A percentile compares a stretch with the other conserved stretches of the same genome.
These are phyloP conservation scores for Hypothenemus hampei DNA, from an alignment of 1,140 invertebrate species.

Conservation along the genomic window DNA sequence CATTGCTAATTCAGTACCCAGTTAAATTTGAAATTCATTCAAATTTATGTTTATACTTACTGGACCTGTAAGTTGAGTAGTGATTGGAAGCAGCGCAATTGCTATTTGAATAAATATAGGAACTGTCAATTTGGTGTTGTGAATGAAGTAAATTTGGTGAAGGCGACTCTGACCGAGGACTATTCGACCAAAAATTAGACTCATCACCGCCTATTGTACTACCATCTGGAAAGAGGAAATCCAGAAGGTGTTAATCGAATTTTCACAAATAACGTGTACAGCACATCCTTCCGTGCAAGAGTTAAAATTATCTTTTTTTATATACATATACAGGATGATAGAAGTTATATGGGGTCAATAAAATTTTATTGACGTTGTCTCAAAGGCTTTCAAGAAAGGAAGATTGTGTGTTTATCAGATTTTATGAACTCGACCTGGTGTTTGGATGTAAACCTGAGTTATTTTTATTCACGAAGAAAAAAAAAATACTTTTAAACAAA, in stretches of 20 bases:
- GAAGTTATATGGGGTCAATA: conserved; percentile 15
- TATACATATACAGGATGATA: conserved; percentile 15
- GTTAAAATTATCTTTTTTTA: conserved; percentile 15
- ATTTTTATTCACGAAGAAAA: conserved; percentile 21
- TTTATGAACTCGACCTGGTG: conserved; percentile 22
- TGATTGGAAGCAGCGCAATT: conserved; percentile 31
- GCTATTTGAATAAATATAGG: conserved; percentile 38
- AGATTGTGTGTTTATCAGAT: conserved; percentile 27
- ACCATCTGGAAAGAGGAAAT: conserved; percentile 34
- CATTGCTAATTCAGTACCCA: not conserved
- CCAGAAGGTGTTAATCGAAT: not conserved
- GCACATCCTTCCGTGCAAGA: not conserved
- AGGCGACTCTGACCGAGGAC: conserved; percentile 41
- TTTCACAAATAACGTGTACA: not conserved
- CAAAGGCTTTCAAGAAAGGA: conserved; percentile 12
- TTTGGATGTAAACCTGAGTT: conserved; percentile 15
- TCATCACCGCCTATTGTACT: conserved; percentile 38
- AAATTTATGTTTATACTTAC: conserved; percentile 28
- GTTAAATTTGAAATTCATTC: not conserved
- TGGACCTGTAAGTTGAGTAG: conserved; percentile 35
- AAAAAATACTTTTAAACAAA: conserved; percentile 22
- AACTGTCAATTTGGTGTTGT: conserved; percentile 33
- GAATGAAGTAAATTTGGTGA: conserved; percentile 33
- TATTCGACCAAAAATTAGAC: conserved; percentile 43
- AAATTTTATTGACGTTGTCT: conserved; percentile 22